Evolutionary conservation across 2,113 vertebrate genomes (phyloP), one percentile per base, ranked within the genome.

Genomic region (Poicephalus meyeri): DNA sequence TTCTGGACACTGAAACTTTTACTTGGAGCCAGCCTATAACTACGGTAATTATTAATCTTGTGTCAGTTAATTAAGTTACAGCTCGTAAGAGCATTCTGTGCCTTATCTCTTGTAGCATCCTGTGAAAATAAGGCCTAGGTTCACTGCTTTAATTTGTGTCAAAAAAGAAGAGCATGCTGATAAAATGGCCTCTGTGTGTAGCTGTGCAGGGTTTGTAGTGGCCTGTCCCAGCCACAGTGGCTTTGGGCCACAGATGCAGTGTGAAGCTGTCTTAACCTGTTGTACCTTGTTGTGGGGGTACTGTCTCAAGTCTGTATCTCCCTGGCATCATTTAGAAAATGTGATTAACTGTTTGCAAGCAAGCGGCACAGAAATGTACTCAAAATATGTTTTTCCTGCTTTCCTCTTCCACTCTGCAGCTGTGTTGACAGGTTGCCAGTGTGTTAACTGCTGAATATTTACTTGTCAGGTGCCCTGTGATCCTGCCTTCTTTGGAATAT

Each of bases 1-100:
- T 99, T 89, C 98, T 99, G 94, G 99, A 99, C 95, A 98, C 99
- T n/a, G 99, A 99, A 91, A 99, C 98, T 1, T 98, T 97, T 15
- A 97, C 97, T 14, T 99, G 99, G 99, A 99, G 98, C 88, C 99
- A 99, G 87, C 99, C 99, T 24, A 90, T 99, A 85, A 99, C 99
- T 13, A 98, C 98, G 95, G 99, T 99, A 98, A 98, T 94, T 74
- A 82, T 37, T 16, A 9, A 1, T 29, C 31, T 73, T 37, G 10
- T 15, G 9, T 15, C 44, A 39, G 4, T 65, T 91, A 13, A 47
- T 70, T 23, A 74, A 42, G 31, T 20, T 26, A 7, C 28, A 80
- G 64, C 60, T 53, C n/a, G 13, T 39, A 26, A 61, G 46, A 61
- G 47, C 5, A 1, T 7, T 25, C 23, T 46, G 41, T 64, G 49